A percentile compares a stretch with the other conserved stretches of the same genome.
Conservation (phyloP, 2,113 vertebrate genomes). For the Mesembrinibis cayennensis region DNA sequence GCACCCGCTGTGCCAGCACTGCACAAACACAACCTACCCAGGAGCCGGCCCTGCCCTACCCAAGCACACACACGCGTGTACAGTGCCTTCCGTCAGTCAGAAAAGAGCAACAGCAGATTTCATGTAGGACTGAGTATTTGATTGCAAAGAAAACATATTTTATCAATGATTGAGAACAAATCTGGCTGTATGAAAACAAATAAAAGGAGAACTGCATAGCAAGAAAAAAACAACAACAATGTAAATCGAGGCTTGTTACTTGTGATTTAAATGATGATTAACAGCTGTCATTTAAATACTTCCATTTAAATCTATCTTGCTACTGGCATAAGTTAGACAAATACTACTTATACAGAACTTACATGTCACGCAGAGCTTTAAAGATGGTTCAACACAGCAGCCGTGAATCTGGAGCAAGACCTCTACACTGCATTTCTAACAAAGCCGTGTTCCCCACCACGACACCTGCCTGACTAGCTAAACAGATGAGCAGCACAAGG, state of each 20-base stretch:
- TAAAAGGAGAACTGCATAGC: background rate
- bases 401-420: background rate
- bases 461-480: background rate
- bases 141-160: constrained; percentile 19
- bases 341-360: background rate
- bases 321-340: background rate
- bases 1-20: rapidly evolving
- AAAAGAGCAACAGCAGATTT: background rate
- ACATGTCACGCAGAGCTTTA: background rate
- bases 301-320: background rate
- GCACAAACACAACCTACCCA: background rate
- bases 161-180: constrained; percentile 32
- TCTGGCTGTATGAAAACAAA: constrained; percentile 52
- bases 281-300: background rate
- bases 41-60: background rate
- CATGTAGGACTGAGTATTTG: background rate
- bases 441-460: background rate
- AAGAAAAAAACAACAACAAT: background rate
- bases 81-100: background rate
- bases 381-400: background rate
- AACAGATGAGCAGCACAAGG: background rate
- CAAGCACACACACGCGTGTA: background rate
- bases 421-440: background rate
- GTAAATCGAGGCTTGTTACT: background rate
- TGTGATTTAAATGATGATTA: background rate